These are phyloP conservation scores for Calliphora vicina DNA, from an alignment of 1,140 invertebrate genomes.

Conservation along the genomic window DNA sequence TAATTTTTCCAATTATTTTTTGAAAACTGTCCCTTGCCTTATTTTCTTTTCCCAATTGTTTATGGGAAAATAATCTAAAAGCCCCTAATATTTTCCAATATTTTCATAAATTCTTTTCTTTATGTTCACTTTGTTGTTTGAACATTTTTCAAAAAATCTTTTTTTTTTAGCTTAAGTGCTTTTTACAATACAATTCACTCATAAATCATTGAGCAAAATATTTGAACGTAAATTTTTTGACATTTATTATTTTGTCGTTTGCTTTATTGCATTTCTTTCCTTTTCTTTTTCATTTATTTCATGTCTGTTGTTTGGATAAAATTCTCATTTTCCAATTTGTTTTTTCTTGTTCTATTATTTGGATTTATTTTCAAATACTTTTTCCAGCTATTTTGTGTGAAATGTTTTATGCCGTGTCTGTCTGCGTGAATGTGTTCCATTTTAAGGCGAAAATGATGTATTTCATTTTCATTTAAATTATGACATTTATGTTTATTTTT, in stretches of 20 bases:
- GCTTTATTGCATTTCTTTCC: background rate
- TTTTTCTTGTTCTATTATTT: background rate
- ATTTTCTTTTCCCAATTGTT: no score
- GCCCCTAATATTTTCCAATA: no score
- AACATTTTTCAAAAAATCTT: background rate
- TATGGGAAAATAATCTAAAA: no score
- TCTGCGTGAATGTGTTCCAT: background rate
- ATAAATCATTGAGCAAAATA: conserved; percentile 28
- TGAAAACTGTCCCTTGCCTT: no score
- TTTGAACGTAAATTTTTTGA: conserved; percentile 28
- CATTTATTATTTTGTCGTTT: conserved; percentile 31
- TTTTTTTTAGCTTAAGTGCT: background rate
- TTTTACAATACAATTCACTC: background rate
- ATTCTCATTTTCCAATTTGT: background rate
- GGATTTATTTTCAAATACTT: background rate
- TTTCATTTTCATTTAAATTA: conserved; percentile 23
- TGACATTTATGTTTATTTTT: conserved; percentile 8
- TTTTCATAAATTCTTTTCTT: background rate
- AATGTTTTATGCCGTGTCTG: background rate
- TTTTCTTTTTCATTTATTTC: background rate
- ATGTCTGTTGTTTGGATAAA: background rate
- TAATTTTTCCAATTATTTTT: no score
- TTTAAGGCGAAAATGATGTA: background rate
- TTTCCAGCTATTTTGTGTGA: background rate
- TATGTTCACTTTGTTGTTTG: background rate